Base-by-base conservation (phyloP, 2,888 invertebrate species). In the Drosophila austrosaltans region DNA sequence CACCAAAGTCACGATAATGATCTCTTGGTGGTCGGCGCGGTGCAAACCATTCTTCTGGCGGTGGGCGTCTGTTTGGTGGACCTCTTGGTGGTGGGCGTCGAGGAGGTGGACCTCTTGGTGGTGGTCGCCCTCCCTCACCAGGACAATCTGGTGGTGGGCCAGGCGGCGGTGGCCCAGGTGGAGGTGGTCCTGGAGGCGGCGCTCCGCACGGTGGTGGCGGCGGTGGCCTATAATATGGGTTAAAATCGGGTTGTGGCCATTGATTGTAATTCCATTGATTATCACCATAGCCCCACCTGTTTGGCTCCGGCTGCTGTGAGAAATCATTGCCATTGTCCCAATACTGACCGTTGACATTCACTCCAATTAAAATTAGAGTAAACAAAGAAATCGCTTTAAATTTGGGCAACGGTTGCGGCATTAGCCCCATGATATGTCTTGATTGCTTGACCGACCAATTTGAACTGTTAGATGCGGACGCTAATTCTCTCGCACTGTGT, bases 1-100 rank as follows among this genome's bases (percentile, higher is more conserved):
- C 58, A 2, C 66, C 76, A 64, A 87, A 87, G 48, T 82, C 68
- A 4, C 67, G 72, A 61, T 83, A 80, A 10, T 74, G 54, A 10
- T 62, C 42, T 8, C 59, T 40, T 0, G 53, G 72, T 3, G 74
- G 74, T 20, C 61, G 72, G 7, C 39, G 73, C 7, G 72, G 72
- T 10, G 58, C 28, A 42, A 40, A 59, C 59, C 59, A 8, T 4
- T 36, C 5, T 1, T 57, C 56, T 22, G 28, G 10, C 7, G 48
- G 48, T 22, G 44, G 30, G 1, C 16, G 16, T n/a, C 57, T 39
- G 2, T 12, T 36, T 0, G 57, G 58, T 16, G 54, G 68, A 0
- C 32, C 39, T 0, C 40, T 28, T 2, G 53, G 63, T 0, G 62
- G 69, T 8, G 72, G 25, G 2, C 25, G 10, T 10, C 56, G 10